Evolutionary conservation across 1,140 invertebrate species (phyloP).

Genomic region (Lutraria rhynchaena): DNA sequence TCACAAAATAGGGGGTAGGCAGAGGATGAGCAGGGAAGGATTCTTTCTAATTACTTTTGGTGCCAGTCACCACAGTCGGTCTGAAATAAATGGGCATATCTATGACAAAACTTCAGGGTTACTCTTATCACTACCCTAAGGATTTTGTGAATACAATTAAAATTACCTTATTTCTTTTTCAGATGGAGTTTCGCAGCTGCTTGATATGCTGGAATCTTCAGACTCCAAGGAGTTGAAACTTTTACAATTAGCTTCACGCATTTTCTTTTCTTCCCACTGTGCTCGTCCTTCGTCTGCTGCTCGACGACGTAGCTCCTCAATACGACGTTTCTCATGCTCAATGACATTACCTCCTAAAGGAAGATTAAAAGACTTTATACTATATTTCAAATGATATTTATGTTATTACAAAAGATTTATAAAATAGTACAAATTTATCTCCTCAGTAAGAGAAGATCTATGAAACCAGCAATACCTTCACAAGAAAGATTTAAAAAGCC

Average conservation of each 20-base stretch:
- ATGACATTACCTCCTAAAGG: constrained; percentile 87
- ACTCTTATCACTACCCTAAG: no score
- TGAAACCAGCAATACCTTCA: no score
- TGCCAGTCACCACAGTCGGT: no score
- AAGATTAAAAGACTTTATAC: no score
- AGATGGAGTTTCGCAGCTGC: constrained; percentile 86
- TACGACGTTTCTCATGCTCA: constrained; percentile 93
- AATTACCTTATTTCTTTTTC: constrained; percentile 85
- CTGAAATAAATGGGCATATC: no score
- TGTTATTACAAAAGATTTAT: background rate
- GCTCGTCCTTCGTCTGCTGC: constrained; percentile 94
- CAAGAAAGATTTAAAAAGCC: no score
- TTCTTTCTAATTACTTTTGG: no score
- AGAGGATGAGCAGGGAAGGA: no score
- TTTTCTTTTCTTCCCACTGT: constrained; percentile 89
- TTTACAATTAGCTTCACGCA: constrained; percentile 85
- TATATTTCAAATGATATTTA: background rate
- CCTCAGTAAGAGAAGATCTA: background rate
- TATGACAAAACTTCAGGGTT: no score
- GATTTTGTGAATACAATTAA: no score
- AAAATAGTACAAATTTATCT: background rate
- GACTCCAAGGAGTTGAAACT: constrained; percentile 88
- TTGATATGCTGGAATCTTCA: constrained; percentile 85
- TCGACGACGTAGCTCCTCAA: constrained; percentile 92
- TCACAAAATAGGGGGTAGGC: no score